Conservation (phyloP, 2,888 invertebrate genomes). For the Drosophila meridiana region DNA sequence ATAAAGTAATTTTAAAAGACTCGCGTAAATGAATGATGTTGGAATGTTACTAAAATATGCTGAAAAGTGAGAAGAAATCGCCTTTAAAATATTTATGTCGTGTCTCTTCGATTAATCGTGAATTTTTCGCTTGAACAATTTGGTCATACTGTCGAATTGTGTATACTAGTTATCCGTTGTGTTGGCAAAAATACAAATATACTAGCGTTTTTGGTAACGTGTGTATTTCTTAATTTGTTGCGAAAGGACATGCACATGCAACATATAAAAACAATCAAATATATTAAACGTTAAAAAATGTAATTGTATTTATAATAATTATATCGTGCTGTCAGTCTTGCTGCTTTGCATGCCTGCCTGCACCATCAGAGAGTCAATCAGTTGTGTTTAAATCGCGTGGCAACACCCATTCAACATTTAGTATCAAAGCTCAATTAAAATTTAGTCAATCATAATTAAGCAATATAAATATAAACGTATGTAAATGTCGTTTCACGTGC, state of each 20-base stretch:
- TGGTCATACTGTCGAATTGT: constrained; percentile 46
- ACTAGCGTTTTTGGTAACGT: constrained; percentile 36
- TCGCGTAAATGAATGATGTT: background rate
- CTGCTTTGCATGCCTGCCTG: background rate
- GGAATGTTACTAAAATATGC: constrained; percentile 1
- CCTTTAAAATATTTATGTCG: background rate
- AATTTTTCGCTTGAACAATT: background rate
- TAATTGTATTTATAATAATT: background rate
- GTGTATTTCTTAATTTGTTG: constrained; percentile 8
- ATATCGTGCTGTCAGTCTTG: constrained; percentile 1
- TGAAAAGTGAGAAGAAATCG: background rate
- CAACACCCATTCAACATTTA: constrained; percentile 25
- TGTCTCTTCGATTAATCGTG: background rate
- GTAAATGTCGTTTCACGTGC: background rate
- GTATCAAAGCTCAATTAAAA: background rate
- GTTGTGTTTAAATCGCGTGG: constrained; percentile 19
- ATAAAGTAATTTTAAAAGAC: background rate
- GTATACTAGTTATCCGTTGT: constrained; percentile 44
- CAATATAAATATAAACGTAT: background rate
- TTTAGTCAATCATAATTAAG: constrained; percentile 4
- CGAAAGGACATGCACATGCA: constrained; percentile 2
- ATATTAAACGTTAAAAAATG: background rate
- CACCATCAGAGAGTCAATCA: constrained; percentile 4
- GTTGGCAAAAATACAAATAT: constrained; percentile 35
- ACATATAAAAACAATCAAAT: background rate